Conservation (phyloP, 2,797 vertebrate species). For the Apogon hyalosoma region DNA sequence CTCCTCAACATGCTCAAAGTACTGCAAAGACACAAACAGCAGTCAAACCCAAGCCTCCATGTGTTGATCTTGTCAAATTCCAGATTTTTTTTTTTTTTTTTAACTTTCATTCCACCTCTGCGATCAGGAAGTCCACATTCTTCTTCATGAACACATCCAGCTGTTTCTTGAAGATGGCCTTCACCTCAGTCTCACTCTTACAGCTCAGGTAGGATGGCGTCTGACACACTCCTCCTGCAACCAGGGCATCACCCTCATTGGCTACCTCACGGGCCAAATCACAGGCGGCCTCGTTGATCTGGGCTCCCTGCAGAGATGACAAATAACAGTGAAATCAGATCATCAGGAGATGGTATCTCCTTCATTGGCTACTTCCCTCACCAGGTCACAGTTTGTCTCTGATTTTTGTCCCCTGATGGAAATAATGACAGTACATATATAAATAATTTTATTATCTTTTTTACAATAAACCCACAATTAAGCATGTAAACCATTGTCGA, state of each 20-base stretch:
- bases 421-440: neutral
- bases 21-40: slow-evolving; percentile 76
- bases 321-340: too few species aligned
- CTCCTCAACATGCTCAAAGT: slow-evolving; percentile 97
- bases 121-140: slow-evolving; percentile 91
- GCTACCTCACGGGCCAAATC: slow-evolving; percentile 91
- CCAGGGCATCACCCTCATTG: slow-evolving; percentile 88
- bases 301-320: slow-evolving; percentile 51
- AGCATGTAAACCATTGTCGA: neutral
- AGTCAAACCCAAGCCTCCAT: neutral
- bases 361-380: slow-evolving; percentile 88
- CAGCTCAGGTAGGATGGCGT: slow-evolving; percentile 93
- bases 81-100: neutral
- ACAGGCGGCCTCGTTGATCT: slow-evolving; percentile 92
- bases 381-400: slow-evolving; percentile 93
- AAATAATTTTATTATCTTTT: too few species aligned
- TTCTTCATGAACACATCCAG: slow-evolving; percentile 89
- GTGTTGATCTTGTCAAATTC: neutral
- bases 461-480: neutral
- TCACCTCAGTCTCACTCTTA: slow-evolving; percentile 89
- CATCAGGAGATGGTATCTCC: slow-evolving; percentile 86
- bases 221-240: slow-evolving; percentile 91
- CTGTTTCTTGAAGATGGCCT: slow-evolving; percentile 88
- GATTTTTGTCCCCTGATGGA: slow-evolving; percentile 84
- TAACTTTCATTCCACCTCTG: slow-evolving; percentile 82